Evolutionary conservation across 2,888 invertebrate genomes (phyloP).

Genomic region (Ectemnius lituratus): DNA sequence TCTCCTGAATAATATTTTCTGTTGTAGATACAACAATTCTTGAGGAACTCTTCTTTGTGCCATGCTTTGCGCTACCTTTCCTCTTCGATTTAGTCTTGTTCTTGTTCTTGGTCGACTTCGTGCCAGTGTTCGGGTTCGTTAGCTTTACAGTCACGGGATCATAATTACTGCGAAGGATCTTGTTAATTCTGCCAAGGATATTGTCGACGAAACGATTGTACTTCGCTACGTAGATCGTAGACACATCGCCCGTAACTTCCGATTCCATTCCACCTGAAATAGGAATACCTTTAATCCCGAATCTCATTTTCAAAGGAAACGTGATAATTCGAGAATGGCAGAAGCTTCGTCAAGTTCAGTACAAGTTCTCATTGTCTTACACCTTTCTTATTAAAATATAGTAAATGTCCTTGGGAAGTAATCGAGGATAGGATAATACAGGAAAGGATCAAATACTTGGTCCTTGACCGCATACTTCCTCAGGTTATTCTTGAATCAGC

Average conservation of each 20-base stretch:
- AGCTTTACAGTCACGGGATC: constrained; percentile 91
- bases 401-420: background rate
- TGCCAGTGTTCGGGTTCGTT: constrained; percentile 79
- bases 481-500: constrained; percentile 34
- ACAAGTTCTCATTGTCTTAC: background rate
- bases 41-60: constrained; percentile 60
- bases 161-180: constrained; percentile 87
- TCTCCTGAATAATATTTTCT: constrained; percentile 26
- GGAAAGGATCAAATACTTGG: too few species aligned
- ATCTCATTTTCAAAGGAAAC: background rate
- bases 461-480: constrained; percentile 58
- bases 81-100: constrained; percentile 66
- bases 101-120: constrained; percentile 79
- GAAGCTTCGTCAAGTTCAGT: background rate
- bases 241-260: constrained; percentile 76
- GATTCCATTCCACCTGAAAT: constrained; percentile 78
- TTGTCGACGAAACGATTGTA: constrained; percentile 93
- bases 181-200: constrained; percentile 89
- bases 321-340: background rate
- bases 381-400: background rate
- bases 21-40: background rate
- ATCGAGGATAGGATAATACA: constrained; percentile 9
- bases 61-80: constrained; percentile 64
- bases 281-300: background rate
- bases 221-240: constrained; percentile 87